Evolutionary conservation across 2,797 vertebrate species (phyloP).

Genomic region (Cirrhinus molitorella): DNA sequence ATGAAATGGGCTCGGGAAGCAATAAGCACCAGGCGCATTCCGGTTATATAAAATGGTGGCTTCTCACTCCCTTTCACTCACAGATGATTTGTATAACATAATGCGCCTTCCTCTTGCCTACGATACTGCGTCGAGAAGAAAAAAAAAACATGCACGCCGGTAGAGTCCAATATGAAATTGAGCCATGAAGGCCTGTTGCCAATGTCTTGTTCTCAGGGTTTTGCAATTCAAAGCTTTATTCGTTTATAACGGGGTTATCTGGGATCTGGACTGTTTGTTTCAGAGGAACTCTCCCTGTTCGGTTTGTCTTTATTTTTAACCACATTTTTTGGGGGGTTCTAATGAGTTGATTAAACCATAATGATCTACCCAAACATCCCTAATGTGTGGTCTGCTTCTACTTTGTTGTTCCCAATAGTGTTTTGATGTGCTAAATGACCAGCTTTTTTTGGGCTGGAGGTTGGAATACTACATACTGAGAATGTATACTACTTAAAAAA

Average conservation of each 20-base stretch:
- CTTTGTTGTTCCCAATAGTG: slow-evolving; percentile 18
- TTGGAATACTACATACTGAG: not conserved
- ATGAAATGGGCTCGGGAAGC: slow-evolving; percentile 65
- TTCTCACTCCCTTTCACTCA: slow-evolving; percentile 52
- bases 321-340: not conserved
- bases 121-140: slow-evolving; percentile 11
- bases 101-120: slow-evolving; percentile 53
- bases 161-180: slow-evolving; percentile 55
- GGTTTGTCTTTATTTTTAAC: slow-evolving; percentile 16
- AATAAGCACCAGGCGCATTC: slow-evolving; percentile 63
- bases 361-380: slow-evolving; percentile 1
- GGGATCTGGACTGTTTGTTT: slow-evolving; percentile 31
- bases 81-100: slow-evolving; percentile 62
- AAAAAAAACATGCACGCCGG: slow-evolving; percentile 21
- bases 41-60: slow-evolving; percentile 63
- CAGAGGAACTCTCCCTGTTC: slow-evolving; percentile 5
- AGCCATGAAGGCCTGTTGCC: slow-evolving; percentile 35
- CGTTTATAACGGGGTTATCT: slow-evolving; percentile 34
- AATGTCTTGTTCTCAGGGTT: slow-evolving; percentile 42
- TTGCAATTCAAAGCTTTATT: slow-evolving; percentile 50
- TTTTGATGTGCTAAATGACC: not conserved
- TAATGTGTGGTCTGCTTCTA: slow-evolving; percentile 3
- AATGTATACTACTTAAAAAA: no score
- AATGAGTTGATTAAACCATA: slow-evolving; percentile 3
- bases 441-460: not conserved